Evolutionary conservation across 2,888 invertebrate species (phyloP).

Genomic region (Ectemnius continuus): DNA sequence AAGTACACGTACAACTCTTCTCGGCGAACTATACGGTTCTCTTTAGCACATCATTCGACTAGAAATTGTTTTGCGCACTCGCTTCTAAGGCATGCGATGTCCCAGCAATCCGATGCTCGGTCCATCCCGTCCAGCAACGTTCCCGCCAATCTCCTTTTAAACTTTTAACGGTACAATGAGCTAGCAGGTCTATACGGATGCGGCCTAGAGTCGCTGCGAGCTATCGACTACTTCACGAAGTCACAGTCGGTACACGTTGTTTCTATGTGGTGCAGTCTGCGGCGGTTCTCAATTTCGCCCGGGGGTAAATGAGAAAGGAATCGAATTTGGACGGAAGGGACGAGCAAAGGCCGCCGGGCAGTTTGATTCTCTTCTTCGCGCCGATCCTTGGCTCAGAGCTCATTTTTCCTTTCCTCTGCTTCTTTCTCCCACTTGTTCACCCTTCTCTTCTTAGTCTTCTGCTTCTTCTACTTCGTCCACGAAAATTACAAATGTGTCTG

Average conservation of each 20-base stretch:
- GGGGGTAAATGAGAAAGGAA: conserved; percentile 28
- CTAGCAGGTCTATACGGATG: background rate
- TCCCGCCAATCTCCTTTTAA: conserved; percentile 10
- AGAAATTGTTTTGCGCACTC: conserved; percentile 11
- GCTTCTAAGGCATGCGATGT: conserved; percentile 38
- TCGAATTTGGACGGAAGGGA: conserved; percentile 54
- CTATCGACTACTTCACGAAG: conserved; percentile 18
- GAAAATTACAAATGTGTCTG: conserved; percentile 39
- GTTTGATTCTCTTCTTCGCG: conserved; percentile 29
- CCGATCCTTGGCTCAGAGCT: conserved; percentile 50
- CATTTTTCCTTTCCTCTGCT: conserved; percentile 7
- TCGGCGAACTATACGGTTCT: no score
- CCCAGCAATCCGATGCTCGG: conserved; percentile 53
- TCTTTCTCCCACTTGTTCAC: conserved; percentile 6
- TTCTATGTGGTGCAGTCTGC: conserved; percentile 22
- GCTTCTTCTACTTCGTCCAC: conserved; percentile 14
- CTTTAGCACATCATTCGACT: no score
- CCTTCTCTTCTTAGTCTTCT: conserved; percentile 17
- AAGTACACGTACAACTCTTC: no score
- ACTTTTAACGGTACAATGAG: conserved; percentile 32
- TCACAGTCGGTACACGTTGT: conserved; percentile 29
- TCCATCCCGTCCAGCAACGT: conserved; percentile 45
- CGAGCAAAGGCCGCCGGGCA: conserved; percentile 55
- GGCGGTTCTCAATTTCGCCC: conserved; percentile 26
- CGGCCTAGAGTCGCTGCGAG: conserved; percentile 33